These are phyloP conservation scores for Xiphophorus birchmanni DNA, from an alignment of 2,797 vertebrate species.

Conservation along the genomic window DNA sequence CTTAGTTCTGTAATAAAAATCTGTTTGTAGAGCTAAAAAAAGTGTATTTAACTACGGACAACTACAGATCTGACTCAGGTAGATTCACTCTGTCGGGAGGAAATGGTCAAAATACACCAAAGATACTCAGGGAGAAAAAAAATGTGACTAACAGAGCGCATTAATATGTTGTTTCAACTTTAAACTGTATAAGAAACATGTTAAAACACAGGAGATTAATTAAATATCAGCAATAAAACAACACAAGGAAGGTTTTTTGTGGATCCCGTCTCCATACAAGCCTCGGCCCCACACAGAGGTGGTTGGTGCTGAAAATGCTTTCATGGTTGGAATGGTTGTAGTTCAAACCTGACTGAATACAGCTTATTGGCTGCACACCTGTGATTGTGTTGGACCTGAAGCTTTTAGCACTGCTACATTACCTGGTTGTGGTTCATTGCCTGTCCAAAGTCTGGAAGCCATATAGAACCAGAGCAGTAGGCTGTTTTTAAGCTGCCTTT, in stretches of 20 bases:
- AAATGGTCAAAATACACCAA: neutral
- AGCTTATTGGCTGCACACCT: neutral
- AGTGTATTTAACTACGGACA: neutral
- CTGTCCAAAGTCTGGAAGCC: neutral
- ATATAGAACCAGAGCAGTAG: neutral
- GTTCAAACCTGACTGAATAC: neutral
- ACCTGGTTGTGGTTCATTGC: neutral
- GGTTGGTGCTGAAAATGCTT: neutral
- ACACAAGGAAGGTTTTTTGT: neutral
- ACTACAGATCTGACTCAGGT: neutral
- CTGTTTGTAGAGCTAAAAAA: neutral
- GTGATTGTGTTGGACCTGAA: slow-evolving; percentile 2
- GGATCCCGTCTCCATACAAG: neutral
- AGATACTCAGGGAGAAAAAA: neutral
- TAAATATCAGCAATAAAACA: neutral
- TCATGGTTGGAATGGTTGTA: neutral
- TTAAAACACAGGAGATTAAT: neutral
- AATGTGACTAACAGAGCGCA: neutral
- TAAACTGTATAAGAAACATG: neutral
- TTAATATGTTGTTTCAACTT: neutral
- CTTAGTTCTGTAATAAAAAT: neutral
- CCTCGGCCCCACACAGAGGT: neutral
- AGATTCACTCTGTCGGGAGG: neutral
- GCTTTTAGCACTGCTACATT: neutral
- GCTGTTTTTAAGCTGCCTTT: neutral